Percentiles rank a stretch among this genome's conserved stretches.
Conservation (phyloP, 2,797 vertebrate species). For the Peromyscus nudipes region DNA sequence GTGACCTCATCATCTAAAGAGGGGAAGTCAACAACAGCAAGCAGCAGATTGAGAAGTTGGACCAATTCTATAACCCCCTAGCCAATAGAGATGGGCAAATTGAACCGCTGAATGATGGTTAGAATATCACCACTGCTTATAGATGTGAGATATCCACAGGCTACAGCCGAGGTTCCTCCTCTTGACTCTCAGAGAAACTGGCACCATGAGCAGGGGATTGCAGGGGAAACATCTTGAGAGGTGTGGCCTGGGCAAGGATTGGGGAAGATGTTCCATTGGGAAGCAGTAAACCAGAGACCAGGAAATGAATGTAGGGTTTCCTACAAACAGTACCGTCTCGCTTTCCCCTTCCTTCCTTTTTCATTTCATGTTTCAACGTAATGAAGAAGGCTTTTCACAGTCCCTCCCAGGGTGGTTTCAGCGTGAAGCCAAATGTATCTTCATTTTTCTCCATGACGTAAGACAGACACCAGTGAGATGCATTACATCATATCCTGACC, state of each 20-base stretch:
- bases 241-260: not conserved
- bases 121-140: not conserved
- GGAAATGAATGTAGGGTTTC: not conserved
- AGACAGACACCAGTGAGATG: slow-evolving; percentile 23
- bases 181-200: not conserved
- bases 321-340: not conserved
- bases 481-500: not conserved
- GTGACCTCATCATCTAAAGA: not conserved
- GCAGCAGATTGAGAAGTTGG: not conserved
- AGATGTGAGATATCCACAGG: not conserved
- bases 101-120: not conserved
- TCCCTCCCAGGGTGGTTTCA: not conserved
- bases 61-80: not conserved
- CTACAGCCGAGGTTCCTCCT: not conserved
- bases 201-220: not conserved
- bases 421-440: not conserved
- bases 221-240: not conserved
- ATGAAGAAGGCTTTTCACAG: not conserved
- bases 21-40: not conserved
- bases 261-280: not conserved
- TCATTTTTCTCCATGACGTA: slow-evolving; percentile 19
- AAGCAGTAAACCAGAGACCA: slow-evolving; percentile 2
- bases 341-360: not conserved
- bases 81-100: not conserved
- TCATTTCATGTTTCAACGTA: not conserved